Base-by-base conservation (phyloP, 1,140 invertebrate species). In the Aradophagus sp. region DNA sequence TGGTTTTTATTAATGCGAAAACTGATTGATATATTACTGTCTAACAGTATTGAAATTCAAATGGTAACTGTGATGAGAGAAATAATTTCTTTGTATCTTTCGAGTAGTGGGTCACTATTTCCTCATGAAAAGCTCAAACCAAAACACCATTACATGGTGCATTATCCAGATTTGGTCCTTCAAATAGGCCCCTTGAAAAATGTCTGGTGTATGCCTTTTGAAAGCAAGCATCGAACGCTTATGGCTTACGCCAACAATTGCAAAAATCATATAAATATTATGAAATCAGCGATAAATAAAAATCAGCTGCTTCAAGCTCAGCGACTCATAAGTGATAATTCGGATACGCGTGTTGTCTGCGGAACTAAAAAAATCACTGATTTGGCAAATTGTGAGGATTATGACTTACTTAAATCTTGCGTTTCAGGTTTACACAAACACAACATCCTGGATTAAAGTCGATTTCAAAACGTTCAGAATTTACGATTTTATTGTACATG, bases 131-230 rank as follows among this genome's bases (percentile, higher is more conserved):
- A 6, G 10, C 27, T 29, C 10, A 29, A 29, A 10, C 27, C 27
- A n/a, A 29, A 29, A n/a, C 27, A 29, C 10, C 27, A 29, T 29
- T 29, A 29, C 11, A 29, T 29, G 27, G 6, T 29, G 11, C 27
- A 29, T 29, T 29, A 29, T 29, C 6, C 27, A 29, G 27, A 29
- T n/a, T 4, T 29, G 11, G 11, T 29, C 11, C 7, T 10, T 29
- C 27, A 10, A n/a, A 10, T 29, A 6, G 27, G 27, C 2, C 3
- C 27, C 11, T 29, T 29, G 11, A 10, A 6, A 10, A 10, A 2
- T 2, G 27, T 29, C 2, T 29, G 6, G 11, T 29, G 27, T 29
- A 29, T 29, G 27, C 7, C 6, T 10, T 29, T 29, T 29, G 27
- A 29, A 29, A 2, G 6, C 7, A 29, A 29, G 10, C 20, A 23